These are phyloP conservation scores for Sphaeridia pumilis DNA, from an alignment of 2,888 invertebrate species.

Conservation along the genomic window DNA sequence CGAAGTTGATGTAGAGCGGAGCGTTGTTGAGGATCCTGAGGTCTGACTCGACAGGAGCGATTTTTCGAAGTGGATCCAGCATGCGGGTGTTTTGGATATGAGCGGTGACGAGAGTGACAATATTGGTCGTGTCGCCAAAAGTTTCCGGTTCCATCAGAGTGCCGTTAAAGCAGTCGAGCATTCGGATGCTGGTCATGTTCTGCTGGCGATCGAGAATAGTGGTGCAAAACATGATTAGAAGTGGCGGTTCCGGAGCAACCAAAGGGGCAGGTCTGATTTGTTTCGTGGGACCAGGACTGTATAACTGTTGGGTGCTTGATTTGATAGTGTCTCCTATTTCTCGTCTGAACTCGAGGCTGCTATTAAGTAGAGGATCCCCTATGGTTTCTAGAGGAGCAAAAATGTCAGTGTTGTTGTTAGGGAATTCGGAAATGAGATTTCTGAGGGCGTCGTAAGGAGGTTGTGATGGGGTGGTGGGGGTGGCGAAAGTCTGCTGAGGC, in stretches of 20 bases:
- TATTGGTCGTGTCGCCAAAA: constrained; percentile 62
- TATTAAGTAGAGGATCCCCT: background rate
- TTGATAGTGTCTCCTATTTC: background rate
- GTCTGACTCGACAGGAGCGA: constrained; percentile 71
- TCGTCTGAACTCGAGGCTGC: background rate
- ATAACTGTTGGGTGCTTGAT: background rate
- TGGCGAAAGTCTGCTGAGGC: background rate
- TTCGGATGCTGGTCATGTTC: constrained; percentile 15
- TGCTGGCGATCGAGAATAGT: constrained; percentile 19
- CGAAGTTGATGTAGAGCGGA: constrained; percentile 69
- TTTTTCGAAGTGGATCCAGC: constrained; percentile 49
- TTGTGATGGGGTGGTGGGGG: background rate
- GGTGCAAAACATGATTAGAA: constrained; percentile 35
- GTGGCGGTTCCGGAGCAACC: constrained; percentile 16
- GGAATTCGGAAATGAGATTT: too few species aligned
- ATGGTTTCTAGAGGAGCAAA: constrained; percentile 8
- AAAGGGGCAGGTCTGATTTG: constrained; percentile 1
- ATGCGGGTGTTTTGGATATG: constrained; percentile 38
- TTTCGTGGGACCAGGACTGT: background rate
- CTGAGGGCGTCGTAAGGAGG: too few species aligned
- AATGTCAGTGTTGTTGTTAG: constrained; percentile 5
- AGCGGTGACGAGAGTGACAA: constrained; percentile 24
- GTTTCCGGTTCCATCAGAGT: constrained; percentile 61
- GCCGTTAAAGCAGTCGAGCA: constrained; percentile 70
- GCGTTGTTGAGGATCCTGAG: constrained; percentile 68